These are phyloP conservation scores for Schlechtendalia chinensis DNA, from an alignment of 1,140 invertebrate genomes.

Conservation along the genomic window DNA sequence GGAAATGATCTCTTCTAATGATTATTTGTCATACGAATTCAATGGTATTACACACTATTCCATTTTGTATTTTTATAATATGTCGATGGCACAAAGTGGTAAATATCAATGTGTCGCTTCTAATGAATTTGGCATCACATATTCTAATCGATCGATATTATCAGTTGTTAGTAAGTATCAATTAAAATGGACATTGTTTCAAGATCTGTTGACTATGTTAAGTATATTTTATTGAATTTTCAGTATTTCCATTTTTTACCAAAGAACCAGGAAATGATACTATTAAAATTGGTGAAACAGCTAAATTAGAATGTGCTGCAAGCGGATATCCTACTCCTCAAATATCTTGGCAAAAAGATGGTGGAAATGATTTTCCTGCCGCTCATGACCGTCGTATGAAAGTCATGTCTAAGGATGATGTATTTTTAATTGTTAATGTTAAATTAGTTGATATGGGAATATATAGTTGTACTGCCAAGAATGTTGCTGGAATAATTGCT, in stretches of 20 bases:
- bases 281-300: constrained; percentile 80
- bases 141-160: constrained; percentile 81
- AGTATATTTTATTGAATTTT: constrained; percentile 54
- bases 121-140: constrained; percentile 85
- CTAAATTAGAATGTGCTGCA: constrained; percentile 86
- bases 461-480: constrained; percentile 91
- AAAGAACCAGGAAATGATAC: constrained; percentile 83
- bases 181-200: neutral
- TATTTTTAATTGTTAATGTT: constrained; percentile 88
- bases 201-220: neutral
- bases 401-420: constrained; percentile 92
- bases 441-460: constrained; percentile 83
- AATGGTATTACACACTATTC: constrained; percentile 41
- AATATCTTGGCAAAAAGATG: constrained; percentile 91
- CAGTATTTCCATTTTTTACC: constrained; percentile 82
- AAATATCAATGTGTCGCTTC: constrained; percentile 90
- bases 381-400: constrained; percentile 89
- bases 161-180: constrained; percentile 71
- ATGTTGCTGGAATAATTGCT: constrained; percentile 79
- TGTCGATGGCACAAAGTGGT: constrained; percentile 75
- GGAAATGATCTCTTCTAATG: constrained; percentile 47
- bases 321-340: constrained; percentile 82
- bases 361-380: constrained; percentile 92
- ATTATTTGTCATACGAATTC: constrained; percentile 3
- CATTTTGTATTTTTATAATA: constrained; percentile 63